Base-by-base conservation (phyloP, 2,113 vertebrate genomes). In the Oryzias javanicus region DNA sequence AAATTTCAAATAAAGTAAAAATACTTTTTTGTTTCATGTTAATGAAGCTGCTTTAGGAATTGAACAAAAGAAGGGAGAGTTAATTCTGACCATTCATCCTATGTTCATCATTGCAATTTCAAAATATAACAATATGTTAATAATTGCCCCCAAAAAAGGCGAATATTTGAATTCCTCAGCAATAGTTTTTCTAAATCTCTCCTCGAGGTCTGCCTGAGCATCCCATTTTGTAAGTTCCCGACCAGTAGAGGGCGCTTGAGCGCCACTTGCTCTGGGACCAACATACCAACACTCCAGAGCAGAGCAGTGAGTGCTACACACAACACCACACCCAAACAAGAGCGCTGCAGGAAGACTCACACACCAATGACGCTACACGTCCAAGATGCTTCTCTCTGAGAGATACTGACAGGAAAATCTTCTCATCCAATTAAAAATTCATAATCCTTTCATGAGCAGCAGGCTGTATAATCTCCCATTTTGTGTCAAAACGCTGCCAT, bases 171-270 rank as follows among this genome's bases (percentile, higher is more conserved):
- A 10, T 12, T 35, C 1, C 12, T 35, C 10, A 12, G 10, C 12
- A 12, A 35, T 35, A 35, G 8, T 35, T 35, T 35, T 35, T 8
- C 8, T 10, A 35, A 35, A 12, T 35, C 3, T 35, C 2, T 35
- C 10, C 3, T 35, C 10, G 8, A 13, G 10, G 35, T 35, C 35
- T 35, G 8, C 35, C 35, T 35, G 35, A 12, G 35, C 35, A 35
- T 18, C 46, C 6, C 49, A 59, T 7, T 8, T 35, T 35, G 35
- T 35, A 12, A 3, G 8, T 35, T 1, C 2, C 12, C 78, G 18
- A n/a, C 84, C 86, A 88, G 84, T 78, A 79, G 86, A 68, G 82
- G 84, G 84, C 78, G 19, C 74, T 75, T 67, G 59, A 79, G 74
- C 70, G 62, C 55, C 78, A 80, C 60, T 62, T 78, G 61, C 51